phyloP scores from a whole-genome alignment of 2,797 vertebrate species.

The Ceryle rudis region DNA sequence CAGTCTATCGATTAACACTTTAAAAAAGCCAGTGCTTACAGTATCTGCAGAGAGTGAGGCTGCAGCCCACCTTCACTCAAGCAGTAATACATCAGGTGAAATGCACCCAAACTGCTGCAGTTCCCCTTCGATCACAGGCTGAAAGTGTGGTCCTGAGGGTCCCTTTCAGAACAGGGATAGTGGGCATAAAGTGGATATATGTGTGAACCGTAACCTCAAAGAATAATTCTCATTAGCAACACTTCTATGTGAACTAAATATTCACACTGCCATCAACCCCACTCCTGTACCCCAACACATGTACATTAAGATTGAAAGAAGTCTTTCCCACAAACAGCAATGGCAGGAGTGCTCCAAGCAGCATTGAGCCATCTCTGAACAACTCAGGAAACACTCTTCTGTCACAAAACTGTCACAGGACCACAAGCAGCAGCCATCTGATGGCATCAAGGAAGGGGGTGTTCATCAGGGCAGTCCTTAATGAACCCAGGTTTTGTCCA shows the following conservation, averaged over 20 bases:
- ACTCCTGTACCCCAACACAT: rapidly evolving
- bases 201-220: neutral
- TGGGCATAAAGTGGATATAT: neutral
- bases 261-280: neutral
- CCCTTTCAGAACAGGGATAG: neutral
- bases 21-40: neutral
- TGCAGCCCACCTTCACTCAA: neutral
- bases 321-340: neutral
- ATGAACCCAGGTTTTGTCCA: neutral
- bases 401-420: neutral
- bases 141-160: neutral
- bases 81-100: rapidly evolving
- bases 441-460: neutral
- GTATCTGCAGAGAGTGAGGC: neutral
- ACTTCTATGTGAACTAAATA: neutral
- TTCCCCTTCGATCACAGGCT: neutral
- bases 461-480: neutral
- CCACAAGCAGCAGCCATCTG: neutral
- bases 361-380: neutral
- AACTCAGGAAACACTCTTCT: neutral
- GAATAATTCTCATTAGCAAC: neutral
- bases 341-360: neutral
- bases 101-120: neutral
- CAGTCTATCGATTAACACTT: neutral
- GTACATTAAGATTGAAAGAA: neutral